phyloP scores from a whole-genome alignment of 2,888 invertebrate species.

The Tyria jacobaeae region DNA sequence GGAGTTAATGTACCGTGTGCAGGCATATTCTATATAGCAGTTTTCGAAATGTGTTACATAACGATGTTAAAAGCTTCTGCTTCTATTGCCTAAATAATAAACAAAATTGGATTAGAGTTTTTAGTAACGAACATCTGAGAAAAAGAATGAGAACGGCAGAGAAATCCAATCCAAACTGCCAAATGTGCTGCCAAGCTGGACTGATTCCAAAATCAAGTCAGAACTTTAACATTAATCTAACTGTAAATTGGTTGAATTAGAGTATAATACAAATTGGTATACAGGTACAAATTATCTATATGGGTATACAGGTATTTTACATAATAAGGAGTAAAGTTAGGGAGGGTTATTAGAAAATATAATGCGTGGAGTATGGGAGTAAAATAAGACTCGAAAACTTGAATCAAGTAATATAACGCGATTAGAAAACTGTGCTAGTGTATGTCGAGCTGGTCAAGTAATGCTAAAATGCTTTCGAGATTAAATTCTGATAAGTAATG shows the following conservation, averaged over 20 bases:
- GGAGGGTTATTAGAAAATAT: constrained; percentile 32
- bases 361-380: constrained; percentile 17
- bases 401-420: constrained; percentile 15
- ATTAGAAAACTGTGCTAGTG: constrained; percentile 23
- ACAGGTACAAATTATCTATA: constrained; percentile 45
- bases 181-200: constrained; percentile 72
- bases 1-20: no score
- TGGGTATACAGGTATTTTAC: constrained; percentile 40
- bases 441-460: constrained; percentile 28
- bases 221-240: constrained; percentile 62
- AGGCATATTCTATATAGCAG: constrained; percentile 21
- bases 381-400: constrained; percentile 31
- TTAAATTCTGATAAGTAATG: constrained; percentile 24
- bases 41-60: no score
- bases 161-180: constrained; percentile 66
- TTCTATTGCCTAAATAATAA: constrained; percentile 32
- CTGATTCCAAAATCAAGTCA: constrained; percentile 64
- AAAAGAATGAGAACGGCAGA: constrained; percentile 58
- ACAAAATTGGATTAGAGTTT: constrained; percentile 51
- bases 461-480: constrained; percentile 27
- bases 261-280: constrained; percentile 63
- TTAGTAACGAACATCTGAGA: no score
- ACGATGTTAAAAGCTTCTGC: constrained; percentile 12
- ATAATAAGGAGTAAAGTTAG: constrained; percentile 30
- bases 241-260: constrained; percentile 67